These are phyloP conservation scores for Hemaris fuciformis DNA, from an alignment of 2,888 invertebrate genomes.

Conservation along the genomic window DNA sequence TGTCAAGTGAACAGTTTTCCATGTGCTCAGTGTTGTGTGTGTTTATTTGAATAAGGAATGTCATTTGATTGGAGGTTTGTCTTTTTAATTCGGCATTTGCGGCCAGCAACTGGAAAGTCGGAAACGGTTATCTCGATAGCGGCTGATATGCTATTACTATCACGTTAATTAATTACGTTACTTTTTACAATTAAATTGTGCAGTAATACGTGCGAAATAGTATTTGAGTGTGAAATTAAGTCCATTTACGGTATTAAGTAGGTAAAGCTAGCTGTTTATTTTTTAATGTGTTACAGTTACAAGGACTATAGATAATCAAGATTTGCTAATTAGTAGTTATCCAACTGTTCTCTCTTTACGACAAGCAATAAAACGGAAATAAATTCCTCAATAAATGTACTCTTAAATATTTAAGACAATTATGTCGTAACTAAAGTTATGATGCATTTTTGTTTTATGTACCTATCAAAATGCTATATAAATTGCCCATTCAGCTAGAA, in stretches of 20 bases:
- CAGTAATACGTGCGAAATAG: slow-evolving; percentile 14
- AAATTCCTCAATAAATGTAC: not conserved
- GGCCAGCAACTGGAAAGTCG: slow-evolving; percentile 15
- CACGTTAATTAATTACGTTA: too few species aligned
- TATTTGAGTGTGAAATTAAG: slow-evolving; percentile 38
- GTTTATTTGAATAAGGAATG: slow-evolving; percentile 18
- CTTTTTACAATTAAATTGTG: not conserved
- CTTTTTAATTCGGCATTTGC: slow-evolving; percentile 22
- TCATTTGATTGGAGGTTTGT: slow-evolving; percentile 17
- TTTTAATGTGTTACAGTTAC: slow-evolving; percentile 2
- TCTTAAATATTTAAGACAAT: not conserved
- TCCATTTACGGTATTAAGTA: slow-evolving; percentile 30
- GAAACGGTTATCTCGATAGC: slow-evolving; percentile 24
- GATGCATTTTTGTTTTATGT: not conserved
- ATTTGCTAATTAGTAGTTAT: not conserved
- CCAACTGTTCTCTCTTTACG: not conserved
- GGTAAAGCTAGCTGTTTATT: not conserved
- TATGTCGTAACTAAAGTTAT: not conserved
- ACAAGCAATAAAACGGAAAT: not conserved
- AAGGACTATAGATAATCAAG: not conserved
- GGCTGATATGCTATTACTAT: not conserved
- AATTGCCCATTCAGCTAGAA: too few species aligned
- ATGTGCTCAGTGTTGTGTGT: slow-evolving; percentile 13
- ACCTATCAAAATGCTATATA: not conserved
- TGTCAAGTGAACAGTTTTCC: slow-evolving; percentile 33